A percentile compares a stretch with the other conserved stretches of the same genome.
Evolutionary conservation across 2,113 vertebrate genomes (phyloP).

Genomic region (Camelus dromedarius): DNA sequence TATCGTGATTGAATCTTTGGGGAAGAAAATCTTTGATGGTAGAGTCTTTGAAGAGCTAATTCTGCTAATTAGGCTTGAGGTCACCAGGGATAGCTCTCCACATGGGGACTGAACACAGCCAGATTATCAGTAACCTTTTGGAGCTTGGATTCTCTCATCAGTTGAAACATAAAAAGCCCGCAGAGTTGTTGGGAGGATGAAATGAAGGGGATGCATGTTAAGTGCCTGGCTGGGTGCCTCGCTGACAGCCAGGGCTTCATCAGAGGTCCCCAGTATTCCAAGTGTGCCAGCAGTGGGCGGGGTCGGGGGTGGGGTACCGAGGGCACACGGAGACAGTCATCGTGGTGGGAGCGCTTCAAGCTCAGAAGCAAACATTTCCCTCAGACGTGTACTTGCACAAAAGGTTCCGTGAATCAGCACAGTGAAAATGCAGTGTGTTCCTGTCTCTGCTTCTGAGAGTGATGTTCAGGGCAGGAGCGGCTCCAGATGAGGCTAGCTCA

Average conservation of each 20-base stretch:
- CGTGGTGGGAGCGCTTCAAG: not conserved
- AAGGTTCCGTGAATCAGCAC: slow-evolving; percentile 48
- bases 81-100: not conserved
- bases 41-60: slow-evolving; percentile 7
- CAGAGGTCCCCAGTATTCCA: not conserved
- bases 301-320: too few relatives aligned
- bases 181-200: not conserved
- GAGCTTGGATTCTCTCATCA: not conserved
- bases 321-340: not conserved
- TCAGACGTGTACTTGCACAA: not conserved
- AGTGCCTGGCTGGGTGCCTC: not conserved
- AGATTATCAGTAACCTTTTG: not conserved
- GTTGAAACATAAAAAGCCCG: not conserved
- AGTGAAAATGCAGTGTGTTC: not conserved
- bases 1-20: not conserved
- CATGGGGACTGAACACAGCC: not conserved
- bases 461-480: not conserved
- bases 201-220: not conserved
- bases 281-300: not conserved
- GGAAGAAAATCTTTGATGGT: not conserved
- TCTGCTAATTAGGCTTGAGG: not conserved
- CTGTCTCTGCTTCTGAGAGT: not conserved
- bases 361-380: not conserved
- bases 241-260: not conserved
- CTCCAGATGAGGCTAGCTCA: not conserved